A percentile compares a stretch with the other conserved stretches of the same genome.
phyloP scores from a whole-genome alignment of 2,113 vertebrate species.

The Anolis sagrei region DNA sequence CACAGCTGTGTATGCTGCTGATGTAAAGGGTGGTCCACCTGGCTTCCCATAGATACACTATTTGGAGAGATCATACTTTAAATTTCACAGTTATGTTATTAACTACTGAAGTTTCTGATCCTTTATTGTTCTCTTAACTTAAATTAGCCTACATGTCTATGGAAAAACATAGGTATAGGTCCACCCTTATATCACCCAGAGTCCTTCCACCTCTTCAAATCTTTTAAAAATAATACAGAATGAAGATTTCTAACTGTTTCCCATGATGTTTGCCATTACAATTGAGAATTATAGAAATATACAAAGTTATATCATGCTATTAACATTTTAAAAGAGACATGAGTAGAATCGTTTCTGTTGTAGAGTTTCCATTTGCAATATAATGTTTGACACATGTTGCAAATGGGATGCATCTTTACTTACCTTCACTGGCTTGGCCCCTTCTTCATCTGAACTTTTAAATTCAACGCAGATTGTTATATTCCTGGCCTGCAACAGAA shows the following conservation, averaged over 20 bases:
- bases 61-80: constrained; percentile 52
- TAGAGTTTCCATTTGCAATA: background rate
- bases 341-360: background rate
- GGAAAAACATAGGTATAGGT: background rate
- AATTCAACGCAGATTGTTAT: constrained; percentile 94
- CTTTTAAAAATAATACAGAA: background rate
- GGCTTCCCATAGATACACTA: constrained; percentile 98
- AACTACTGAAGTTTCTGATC: constrained; percentile 22
- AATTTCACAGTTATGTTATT: constrained; percentile 38
- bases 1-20: constrained; percentile 87
- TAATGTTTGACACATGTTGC: background rate
- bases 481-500: constrained; percentile 90
- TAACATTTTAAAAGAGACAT: background rate
- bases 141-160: background rate
- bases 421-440: constrained; percentile 91
- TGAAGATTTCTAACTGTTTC: constrained; percentile 1
- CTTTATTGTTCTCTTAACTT: background rate
- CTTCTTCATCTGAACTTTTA: constrained; percentile 92
- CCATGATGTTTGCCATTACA: constrained; percentile 16
- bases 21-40: constrained; percentile 89
- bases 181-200: background rate
- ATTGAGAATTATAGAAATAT: background rate
- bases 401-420: constrained; percentile 17
- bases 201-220: background rate
- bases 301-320: constrained; percentile 9